Evolutionary conservation across 1,140 invertebrate genomes (phyloP), one percentile per base, ranked within the genome.

Genomic region (Trypoxylus dichotomus): DNA sequence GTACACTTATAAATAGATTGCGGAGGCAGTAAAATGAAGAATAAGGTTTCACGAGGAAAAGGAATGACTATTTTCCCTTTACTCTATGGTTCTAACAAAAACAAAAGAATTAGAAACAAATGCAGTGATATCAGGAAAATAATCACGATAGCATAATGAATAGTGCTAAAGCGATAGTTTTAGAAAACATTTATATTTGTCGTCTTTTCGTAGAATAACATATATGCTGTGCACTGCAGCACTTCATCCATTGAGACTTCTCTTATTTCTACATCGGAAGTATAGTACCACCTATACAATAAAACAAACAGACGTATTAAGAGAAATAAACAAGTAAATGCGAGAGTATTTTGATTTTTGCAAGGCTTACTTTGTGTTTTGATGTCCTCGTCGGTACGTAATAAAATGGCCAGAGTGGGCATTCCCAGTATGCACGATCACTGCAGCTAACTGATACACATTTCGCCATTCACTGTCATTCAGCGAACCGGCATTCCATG

Each of bases 401-500:
- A 97, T 92, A 88, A 97, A 98, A 89, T 98, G 97, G 32, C 97
- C 97, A 71, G 93, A 93, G 84, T 93, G 91, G 11, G 93, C 93
- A 80, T 93, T 92, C 21, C 97, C 96, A 68, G 93, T 90, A 87
- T 98, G 96, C 58, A 96, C 95, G n/a, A 98, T 92, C 0, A 96
- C 95, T 1, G 95, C 92, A 80, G 91, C 89, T 58, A 98, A 88
- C 81, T 90, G 89, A 86, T 96, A 98, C 37, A 89, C 84, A 79
- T 88, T 86, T 75, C 87, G 80, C 76, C 84, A 86, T 75, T 86
- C 85, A 68, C 81, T 81, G 42, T 85, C 85, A 42, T 76, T 82
- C 15, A 85, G 75, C 42, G 82, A 81, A 21, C 81, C 81, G 58
- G 82, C 81, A 79, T 80, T 79, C 83, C 83, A 85, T 6, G 82